phyloP scores from a whole-genome alignment of 1,140 invertebrate genomes.

The Pachyrhynchus sulphureomaculatus region DNA sequence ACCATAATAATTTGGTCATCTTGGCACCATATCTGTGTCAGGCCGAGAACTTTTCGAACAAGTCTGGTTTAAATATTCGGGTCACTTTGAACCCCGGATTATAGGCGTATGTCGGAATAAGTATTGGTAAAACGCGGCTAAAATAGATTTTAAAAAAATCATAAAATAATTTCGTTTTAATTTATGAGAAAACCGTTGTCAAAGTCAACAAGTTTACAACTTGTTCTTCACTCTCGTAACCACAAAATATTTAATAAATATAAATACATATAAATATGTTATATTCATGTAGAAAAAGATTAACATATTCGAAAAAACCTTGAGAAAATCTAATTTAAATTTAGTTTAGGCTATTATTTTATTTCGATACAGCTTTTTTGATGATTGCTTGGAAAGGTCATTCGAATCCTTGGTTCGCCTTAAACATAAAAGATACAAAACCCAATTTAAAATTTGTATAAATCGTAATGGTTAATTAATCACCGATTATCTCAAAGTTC shows the following conservation, averaged over 20 bases:
- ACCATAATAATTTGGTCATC: no score
- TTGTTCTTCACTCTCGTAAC: conserved; percentile 13
- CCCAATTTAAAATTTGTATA: no score
- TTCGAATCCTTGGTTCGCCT: neutral
- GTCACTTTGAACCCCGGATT: no score
- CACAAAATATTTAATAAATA: conserved; percentile 6
- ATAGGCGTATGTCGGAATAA: no score
- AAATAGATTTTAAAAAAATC: neutral
- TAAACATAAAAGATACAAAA: no score
- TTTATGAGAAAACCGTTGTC: conserved; percentile 10
- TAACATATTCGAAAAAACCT: conserved; percentile 24
- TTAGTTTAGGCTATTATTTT: neutral
- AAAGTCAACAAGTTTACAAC: conserved; percentile 9
- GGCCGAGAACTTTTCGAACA: no score
- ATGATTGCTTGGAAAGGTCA: neutral
- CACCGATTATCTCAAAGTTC: no score
- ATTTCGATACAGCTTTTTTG: neutral
- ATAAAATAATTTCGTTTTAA: conserved; percentile 15
- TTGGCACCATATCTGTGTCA: no score
- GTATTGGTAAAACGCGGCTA: no score
- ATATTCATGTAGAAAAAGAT: conserved; percentile 11
- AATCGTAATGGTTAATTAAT: no score
- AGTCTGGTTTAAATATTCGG: no score
- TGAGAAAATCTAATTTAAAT: conserved; percentile 15
- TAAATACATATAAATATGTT: no score